Percentiles rank a stretch among this genome's conserved stretches.
Conservation (phyloP, 2,113 vertebrate genomes). For the Corynorhinus townsendii region DNA sequence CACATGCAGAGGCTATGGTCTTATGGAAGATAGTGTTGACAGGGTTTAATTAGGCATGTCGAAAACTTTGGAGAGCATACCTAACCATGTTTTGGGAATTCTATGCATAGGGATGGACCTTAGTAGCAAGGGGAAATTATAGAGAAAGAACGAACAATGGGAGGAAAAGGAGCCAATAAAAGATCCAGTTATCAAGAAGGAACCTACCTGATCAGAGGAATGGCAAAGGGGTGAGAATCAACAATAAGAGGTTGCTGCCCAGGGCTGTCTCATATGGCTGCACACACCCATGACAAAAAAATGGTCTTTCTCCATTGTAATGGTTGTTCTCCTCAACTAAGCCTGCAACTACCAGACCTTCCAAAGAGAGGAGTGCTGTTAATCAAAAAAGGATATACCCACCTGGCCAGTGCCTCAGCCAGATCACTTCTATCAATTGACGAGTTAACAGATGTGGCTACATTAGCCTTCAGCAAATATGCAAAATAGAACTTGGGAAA, state of each 20-base stretch:
- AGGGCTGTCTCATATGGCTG: not conserved
- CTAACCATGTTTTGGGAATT: not conserved
- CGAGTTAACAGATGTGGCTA: not conserved
- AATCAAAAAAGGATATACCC: not conserved
- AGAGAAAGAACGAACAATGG: not conserved
- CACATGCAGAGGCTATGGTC: not conserved
- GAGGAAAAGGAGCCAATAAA: not conserved
- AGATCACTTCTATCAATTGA: not conserved
- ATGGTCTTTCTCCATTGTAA: not conserved
- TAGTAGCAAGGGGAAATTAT: not conserved
- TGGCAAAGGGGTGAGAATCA: not conserved
- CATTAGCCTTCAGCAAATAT: not conserved
- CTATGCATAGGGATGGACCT: not conserved
- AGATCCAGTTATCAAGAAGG: not conserved
- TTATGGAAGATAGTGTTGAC: not conserved
- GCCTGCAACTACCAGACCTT: not conserved
- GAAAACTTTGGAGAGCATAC: not conserved
- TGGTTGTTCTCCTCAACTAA: not conserved
- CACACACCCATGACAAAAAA: not conserved
- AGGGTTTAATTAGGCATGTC: not conserved
- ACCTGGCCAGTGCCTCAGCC: not conserved
- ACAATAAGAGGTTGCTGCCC: not conserved
- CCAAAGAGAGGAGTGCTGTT: not conserved
- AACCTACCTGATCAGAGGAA: not conserved
- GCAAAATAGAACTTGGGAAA: not conserved